A percentile compares a stretch with the other conserved stretches of the same genome.
These are phyloP conservation scores for Hydrotaea cyrtoneurina DNA, from an alignment of 2,888 invertebrate genomes.

Conservation along the genomic window DNA sequence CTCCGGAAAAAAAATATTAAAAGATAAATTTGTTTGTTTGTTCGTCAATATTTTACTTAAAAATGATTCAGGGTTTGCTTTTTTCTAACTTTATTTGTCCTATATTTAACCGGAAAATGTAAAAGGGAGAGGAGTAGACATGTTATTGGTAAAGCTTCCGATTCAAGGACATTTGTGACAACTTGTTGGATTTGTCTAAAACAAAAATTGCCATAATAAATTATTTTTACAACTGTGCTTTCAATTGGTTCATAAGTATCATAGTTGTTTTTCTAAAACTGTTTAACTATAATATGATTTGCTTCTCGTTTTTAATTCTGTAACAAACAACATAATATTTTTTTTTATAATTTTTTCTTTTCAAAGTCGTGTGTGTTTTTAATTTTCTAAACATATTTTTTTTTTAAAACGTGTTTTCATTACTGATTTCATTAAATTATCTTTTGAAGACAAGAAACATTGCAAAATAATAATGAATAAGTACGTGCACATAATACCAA, in stretches of 20 bases:
- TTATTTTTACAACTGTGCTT: slow-evolving; percentile 59
- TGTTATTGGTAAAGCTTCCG: neutral
- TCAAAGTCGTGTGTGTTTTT: slow-evolving; percentile 7
- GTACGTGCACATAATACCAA: neutral
- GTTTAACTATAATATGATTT: slow-evolving; percentile 59
- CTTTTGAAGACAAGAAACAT: slow-evolving; percentile 9
- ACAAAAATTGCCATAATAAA: neutral
- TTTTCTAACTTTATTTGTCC: neutral
- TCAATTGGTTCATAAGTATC: slow-evolving; percentile 1
- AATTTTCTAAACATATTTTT: slow-evolving; percentile 13
- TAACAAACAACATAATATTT: slow-evolving; percentile 66
- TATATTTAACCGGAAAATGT: neutral
- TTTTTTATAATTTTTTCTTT: slow-evolving; percentile 44
- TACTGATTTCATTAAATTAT: slow-evolving; percentile 10
- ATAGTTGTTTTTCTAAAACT: slow-evolving; percentile 60
- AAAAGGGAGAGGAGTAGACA: neutral
- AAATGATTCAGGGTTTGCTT: neutral
- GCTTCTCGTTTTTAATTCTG: slow-evolving; percentile 49
- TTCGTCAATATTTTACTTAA: neutral
- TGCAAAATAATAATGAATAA: neutral
- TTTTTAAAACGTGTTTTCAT: neutral
- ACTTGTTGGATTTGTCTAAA: slow-evolving; percentile 5
- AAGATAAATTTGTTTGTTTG: neutral
- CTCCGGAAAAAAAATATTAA: neutral
- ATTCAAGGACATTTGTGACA: neutral